Base-by-base conservation (phyloP, 2,797 vertebrate genomes). In the Lutjanus argentimaculatus region DNA sequence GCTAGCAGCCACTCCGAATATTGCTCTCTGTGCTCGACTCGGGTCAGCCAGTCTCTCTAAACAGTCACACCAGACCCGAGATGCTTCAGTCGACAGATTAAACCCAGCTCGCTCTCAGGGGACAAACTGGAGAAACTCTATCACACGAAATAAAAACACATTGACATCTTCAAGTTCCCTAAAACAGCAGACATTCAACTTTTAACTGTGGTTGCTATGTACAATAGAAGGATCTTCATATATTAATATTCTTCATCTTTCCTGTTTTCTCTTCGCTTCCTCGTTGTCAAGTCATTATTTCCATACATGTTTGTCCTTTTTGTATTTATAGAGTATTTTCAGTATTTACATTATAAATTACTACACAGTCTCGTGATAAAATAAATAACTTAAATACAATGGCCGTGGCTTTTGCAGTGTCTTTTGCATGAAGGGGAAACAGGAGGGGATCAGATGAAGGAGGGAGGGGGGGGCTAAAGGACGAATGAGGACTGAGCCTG, bases 271-370 rank as follows among this genome's bases (percentile, higher is more conserved):
- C 76, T 77, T 80, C 22, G 2, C 55, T 51, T 75, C 58, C 46
- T 69, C 15, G 51, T 67, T 7, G 61, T 79, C 48, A 9, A 71
- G 90, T 93, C 77, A 72, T 80, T 77, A 78, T 85, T 80, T 87
- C 72, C 64, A 81, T 86, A 88, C 90, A 82, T 45, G 51, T 84
- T 81, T 90, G 79, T 92, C 85, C 90, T 83, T 88, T 86, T 83
- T 82, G 76, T 87, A 90, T 95, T 93, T 86, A 95, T 94, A 95
- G 91, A 94, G 90, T 92, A 92, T 93, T 94, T 92, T 88, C 84
- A 91, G 79, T 95, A 96, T 96, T 89, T 96, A 96, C 96, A 96
- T 90, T 94, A 96, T 95, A 96, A 96, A 96, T 96, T 92, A 95
- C 89, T 93, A 93, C 79, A 93, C 89, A 93, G 92, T 95, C 90